phyloP scores from a whole-genome alignment of 2,888 invertebrate genomes.

The Ennomos fuscantarius region DNA sequence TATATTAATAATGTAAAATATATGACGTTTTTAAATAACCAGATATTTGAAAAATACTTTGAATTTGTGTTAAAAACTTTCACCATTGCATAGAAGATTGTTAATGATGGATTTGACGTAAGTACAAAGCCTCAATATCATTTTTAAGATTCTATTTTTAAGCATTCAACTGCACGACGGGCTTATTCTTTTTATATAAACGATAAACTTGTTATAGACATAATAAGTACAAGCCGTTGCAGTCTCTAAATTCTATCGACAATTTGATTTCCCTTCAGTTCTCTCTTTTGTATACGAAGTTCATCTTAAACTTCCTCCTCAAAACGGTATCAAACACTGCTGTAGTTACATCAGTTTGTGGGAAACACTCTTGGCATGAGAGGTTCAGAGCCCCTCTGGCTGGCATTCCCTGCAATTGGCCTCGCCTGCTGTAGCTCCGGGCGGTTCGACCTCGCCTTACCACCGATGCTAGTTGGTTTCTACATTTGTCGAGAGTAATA shows the following conservation, averaged over 20 bases:
- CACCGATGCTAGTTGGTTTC: constrained; percentile 53
- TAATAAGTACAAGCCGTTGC: no score
- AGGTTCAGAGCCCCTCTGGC: constrained; percentile 74
- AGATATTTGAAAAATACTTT: no score
- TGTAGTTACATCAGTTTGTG: constrained; percentile 65
- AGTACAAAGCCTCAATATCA: no score
- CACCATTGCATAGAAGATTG: no score
- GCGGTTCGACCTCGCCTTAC: constrained; percentile 68
- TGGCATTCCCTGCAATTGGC: constrained; percentile 68
- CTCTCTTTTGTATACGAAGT: constrained; percentile 1
- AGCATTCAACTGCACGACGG: no score
- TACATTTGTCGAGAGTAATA: constrained; percentile 33
- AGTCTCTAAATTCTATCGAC: no score
- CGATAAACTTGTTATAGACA: no score
- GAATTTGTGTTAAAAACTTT: no score
- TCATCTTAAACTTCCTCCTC: constrained; percentile 35
- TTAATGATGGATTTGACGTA: no score
- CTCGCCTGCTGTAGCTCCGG: constrained; percentile 60
- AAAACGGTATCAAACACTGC: constrained; percentile 51
- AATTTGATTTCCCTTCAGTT: neutral
- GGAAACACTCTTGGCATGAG: constrained; percentile 69
- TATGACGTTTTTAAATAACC: no score
- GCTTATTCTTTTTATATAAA: no score
- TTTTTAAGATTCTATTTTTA: no score
- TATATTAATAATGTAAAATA: constrained; percentile 4